phyloP scores from a whole-genome alignment of 1,140 invertebrate genomes.

The Pseudomyrmex cubaensis region DNA sequence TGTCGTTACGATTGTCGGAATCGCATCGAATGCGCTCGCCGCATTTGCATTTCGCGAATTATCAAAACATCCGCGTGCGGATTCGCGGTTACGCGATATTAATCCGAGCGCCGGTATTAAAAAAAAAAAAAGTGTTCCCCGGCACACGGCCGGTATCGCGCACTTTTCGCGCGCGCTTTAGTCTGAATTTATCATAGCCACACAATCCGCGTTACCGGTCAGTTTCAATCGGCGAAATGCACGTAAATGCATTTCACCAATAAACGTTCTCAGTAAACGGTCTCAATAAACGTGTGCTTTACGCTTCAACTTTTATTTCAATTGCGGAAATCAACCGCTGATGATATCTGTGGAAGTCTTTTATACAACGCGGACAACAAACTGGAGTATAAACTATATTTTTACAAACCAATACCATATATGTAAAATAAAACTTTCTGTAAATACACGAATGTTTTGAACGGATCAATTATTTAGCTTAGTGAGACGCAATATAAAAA shows the following conservation, averaged over 20 bases:
- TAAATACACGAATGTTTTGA: too few species aligned
- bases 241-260: conserved; percentile 8
- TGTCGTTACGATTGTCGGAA: not conserved
- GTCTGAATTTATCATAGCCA: not conserved
- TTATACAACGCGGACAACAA: too few species aligned
- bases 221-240: not conserved
- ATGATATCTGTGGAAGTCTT: conserved; percentile 1
- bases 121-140: not conserved
- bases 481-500: too few species aligned
- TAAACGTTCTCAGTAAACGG: conserved; percentile 28
- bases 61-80: conserved; percentile 1
- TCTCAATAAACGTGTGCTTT: not conserved
- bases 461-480: too few species aligned
- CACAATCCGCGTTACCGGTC: not conserved
- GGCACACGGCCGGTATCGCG: not conserved
- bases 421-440: too few species aligned
- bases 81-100: conserved; percentile 25
- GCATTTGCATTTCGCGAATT: conserved; percentile 39
- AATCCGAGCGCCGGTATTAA: conserved; percentile 18
- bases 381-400: too few species aligned
- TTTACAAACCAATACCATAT: too few species aligned
- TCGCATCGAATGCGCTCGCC: not conserved
- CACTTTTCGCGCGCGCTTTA: not conserved
- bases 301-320: conserved; percentile 11
- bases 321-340: not conserved